Evolutionary conservation across 1,140 invertebrate species (phyloP), one percentile per base, ranked within the genome.

Genomic region (Pinna nobilis): DNA sequence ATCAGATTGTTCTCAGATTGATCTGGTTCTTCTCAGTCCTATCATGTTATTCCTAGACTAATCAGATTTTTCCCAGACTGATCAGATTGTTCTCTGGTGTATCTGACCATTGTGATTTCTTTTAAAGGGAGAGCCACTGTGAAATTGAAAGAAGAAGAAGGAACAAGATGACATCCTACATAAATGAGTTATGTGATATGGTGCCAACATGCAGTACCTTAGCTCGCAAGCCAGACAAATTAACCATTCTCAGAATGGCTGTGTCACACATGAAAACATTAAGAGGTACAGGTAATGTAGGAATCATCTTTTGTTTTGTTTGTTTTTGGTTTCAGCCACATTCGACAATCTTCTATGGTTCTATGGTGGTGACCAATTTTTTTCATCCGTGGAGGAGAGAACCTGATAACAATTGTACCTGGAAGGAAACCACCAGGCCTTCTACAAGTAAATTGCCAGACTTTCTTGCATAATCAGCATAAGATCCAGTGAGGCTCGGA

Each of bases 161-260:
- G 70, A 99, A 99, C 91, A 99, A 99, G 93, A 99, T 99, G 98
- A 99, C 98, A 70, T 96, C 97, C 71, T 99, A 99, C 90, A 99
- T 99, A 86, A 99, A 98, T 78, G 98, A 99, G 91, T 92, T 99
- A 74, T 99, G 97, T 71, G 98, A 99, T 90, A 99, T 99, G 98
- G 98, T 99, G 79, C 98, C 98, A 81, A 98, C 98, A 77, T 99
- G 97, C 90, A 97, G 95, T 82, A 97, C 97, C 1, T 91, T 99
- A 39, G 98, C 98, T 2, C 92, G 98, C 64, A 99, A 99, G 90
- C 98, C 98, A 11, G 98, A 99, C 92, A 99, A 99, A 90, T 92
- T 99, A 44, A 99, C 98, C 72, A 99, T 99, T 87, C 92, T 99
- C 44, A 92, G 98, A 81, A 99, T 99, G 98, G 98, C 98, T 15